Evolutionary conservation across 2,888 invertebrate species (phyloP), one percentile per base, ranked within the genome.

Genomic region (Idaea straminata): DNA sequence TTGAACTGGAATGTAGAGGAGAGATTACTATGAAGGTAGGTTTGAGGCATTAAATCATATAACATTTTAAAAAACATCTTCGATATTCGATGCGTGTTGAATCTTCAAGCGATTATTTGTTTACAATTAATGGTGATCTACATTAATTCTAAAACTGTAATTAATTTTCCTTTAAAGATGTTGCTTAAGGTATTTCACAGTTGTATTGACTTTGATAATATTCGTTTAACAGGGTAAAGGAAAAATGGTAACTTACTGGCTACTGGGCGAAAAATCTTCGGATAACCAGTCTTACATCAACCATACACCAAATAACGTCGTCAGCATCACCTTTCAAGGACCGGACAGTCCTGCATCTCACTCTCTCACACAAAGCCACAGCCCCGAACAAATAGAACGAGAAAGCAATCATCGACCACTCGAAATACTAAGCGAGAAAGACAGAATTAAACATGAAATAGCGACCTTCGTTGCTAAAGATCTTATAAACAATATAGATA

Each of bases 11-110:
- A 69, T 95, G 96, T 71, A 93, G 99, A 73, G 99, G 99, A 62
- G 96, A 96, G 82, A 96, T 99, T 36, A 96, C 96, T 73, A 96
- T 99, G 95, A 99, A 99, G 95, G 98, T 97, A 89, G 83, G 64
- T 59, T 2, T 25, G 25, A 25, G 2, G 25, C 25, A 25, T 25
- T 25, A 25, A 25, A 25, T 25, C 3, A 2, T 25, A 25, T 25
- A 25, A 25, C 25, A 25, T 25, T 25, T 25, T 25, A 2, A 2
- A 25, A 25, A 25, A 25, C 25, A 25, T 1, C 3, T 25, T 25
- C 25, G 25, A 25, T 25, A 3, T 25, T 25, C 1, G 25, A 25
- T 25, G 25, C 25, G 25, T 25, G 25, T 25, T 25, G 25, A 25
- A 25, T 25, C 25, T 25, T 25, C 25, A 25, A 25, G 25, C 25